These are phyloP conservation scores for Marasmarcha lunaedactyla DNA, from an alignment of 2,888 invertebrate genomes.

Conservation along the genomic window DNA sequence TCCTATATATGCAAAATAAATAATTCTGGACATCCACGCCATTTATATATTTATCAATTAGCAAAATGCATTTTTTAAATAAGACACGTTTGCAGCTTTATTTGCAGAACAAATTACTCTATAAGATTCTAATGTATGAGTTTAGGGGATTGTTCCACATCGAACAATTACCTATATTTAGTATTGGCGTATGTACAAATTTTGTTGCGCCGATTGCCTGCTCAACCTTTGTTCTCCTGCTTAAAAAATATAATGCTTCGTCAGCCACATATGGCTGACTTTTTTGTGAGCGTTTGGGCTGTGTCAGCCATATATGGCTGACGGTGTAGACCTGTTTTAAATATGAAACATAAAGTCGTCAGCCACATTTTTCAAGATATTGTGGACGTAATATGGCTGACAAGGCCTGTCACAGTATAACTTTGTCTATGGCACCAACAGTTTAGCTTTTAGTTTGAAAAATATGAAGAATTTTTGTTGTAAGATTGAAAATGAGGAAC, in stretches of 20 bases:
- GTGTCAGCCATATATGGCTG: conserved; percentile 16
- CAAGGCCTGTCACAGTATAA: conserved; percentile 15
- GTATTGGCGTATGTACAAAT: too few species aligned
- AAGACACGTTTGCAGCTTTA: too few species aligned
- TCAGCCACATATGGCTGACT: conserved; percentile 14
- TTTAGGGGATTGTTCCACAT: too few species aligned
- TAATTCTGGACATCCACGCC: too few species aligned
- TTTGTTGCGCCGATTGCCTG: too few species aligned
- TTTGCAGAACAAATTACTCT: too few species aligned
- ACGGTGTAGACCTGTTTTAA: conserved; percentile 14
- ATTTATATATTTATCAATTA: too few species aligned
- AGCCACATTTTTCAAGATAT: conserved; percentile 14
- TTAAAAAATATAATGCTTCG: conserved; percentile 7
- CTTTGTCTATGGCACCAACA: conserved; percentile 14
- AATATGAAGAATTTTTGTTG: conserved; percentile 14
- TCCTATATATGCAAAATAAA: too few species aligned
- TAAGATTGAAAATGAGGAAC: conserved; percentile 11
- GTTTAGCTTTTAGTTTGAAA: conserved; percentile 14
- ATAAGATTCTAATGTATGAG: too few species aligned
- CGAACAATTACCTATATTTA: too few species aligned
- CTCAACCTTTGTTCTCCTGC: too few species aligned
- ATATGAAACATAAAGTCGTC: conserved; percentile 13
- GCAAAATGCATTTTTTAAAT: too few species aligned
- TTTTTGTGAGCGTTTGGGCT: conserved; percentile 14
- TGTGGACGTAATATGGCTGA: conserved; percentile 15